A percentile compares a stretch with the other conserved stretches of the same genome.
These are phyloP conservation scores for Coboldia fuscipes DNA, from an alignment of 1,140 invertebrate genomes.

Conservation along the genomic window DNA sequence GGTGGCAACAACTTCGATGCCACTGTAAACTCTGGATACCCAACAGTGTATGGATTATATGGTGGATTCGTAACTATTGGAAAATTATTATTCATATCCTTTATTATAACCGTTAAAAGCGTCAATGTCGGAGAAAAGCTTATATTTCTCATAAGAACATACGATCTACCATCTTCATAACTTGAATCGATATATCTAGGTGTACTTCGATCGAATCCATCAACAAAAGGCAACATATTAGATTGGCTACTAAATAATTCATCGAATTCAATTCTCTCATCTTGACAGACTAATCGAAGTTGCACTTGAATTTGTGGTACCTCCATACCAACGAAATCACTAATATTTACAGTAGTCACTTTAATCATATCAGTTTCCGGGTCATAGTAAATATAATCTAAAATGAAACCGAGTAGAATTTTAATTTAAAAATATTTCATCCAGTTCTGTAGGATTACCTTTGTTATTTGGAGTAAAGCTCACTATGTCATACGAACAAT, in stretches of 20 bases:
- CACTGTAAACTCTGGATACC: conserved; percentile 4
- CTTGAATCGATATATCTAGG: neutral
- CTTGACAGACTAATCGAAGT: neutral
- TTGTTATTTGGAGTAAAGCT: conserved; percentile 1
- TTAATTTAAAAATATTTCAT: neutral
- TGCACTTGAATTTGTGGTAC: conserved; percentile 2
- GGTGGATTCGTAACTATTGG: conserved; percentile 3
- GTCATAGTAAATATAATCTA: neutral
- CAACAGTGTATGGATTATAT: neutral
- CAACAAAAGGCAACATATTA: neutral
- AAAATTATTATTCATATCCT: conserved; percentile 6
- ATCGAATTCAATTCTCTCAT: neutral
- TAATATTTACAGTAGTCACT: neutral
- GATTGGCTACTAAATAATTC: neutral
- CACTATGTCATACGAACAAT: conserved; percentile 1
- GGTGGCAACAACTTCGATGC: conserved; percentile 1
- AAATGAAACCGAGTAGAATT: neutral
- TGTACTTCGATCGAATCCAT: neutral
- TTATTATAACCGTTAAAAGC: conserved; percentile 3
- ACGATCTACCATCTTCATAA: neutral
- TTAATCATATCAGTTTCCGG: neutral
- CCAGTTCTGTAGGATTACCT: neutral
- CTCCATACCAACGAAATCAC: neutral
- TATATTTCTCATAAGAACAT: conserved; percentile 2
- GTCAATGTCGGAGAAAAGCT: neutral